Evolutionary conservation across 2,888 invertebrate genomes (phyloP).

Genomic region (Mythimna lalbum): DNA sequence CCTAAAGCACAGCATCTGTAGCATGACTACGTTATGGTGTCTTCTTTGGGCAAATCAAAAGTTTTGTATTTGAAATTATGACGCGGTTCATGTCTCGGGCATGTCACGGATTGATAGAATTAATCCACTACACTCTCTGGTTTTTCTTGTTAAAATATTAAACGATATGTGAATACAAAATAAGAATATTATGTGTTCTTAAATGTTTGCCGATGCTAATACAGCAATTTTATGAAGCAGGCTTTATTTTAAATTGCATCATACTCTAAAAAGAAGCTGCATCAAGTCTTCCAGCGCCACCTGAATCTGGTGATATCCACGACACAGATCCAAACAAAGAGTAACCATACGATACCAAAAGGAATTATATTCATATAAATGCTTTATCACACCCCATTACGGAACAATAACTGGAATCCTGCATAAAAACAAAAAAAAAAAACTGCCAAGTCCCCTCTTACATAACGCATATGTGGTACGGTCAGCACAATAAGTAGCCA

Average conservation of each 20-base stretch:
- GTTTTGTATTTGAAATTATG: too few relatives aligned
- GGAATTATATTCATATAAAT: conserved; percentile 75
- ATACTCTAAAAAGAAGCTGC: too few relatives aligned
- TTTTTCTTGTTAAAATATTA: too few relatives aligned
- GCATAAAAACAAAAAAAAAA: conserved; percentile 68
- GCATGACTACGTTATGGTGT: too few relatives aligned
- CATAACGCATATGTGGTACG: conserved; percentile 72
- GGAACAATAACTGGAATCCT: conserved; percentile 75
- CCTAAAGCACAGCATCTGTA: too few relatives aligned
- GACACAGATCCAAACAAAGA: conserved; percentile 45
- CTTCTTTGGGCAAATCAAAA: neutral
- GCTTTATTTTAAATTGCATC: too few relatives aligned
- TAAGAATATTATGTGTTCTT: neutral
- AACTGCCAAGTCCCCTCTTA: conserved; percentile 64
- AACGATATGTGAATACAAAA: too few relatives aligned
- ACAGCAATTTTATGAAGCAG: neutral
- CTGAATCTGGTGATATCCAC: conserved; percentile 20
- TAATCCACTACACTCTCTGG: too few relatives aligned
- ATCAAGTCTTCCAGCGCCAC: conserved; percentile 5
- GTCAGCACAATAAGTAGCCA: conserved; percentile 73
- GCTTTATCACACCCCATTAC: conserved; percentile 80
- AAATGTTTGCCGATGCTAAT: neutral
- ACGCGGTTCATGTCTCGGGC: too few relatives aligned
- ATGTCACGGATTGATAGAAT: too few relatives aligned
- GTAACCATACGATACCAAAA: conserved; percentile 63